Base-by-base conservation (phyloP, 2,797 vertebrate species). In the Takifugu ocellatus region DNA sequence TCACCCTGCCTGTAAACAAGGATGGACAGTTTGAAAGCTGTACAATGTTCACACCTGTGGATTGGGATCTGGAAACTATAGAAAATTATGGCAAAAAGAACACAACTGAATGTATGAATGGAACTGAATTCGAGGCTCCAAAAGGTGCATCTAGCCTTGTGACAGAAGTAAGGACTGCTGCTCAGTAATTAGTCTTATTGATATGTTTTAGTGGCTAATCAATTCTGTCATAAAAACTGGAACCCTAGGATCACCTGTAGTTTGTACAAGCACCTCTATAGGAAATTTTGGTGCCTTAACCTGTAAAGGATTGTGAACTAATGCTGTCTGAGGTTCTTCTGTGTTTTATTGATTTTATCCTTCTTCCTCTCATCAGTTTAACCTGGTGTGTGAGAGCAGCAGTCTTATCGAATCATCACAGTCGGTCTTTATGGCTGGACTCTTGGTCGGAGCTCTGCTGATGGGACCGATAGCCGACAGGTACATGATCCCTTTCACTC, bases 371-470 rank as follows among this genome's bases (percentile, higher is more conserved):
- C 26, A 0, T 53, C 33, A 96, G 94, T 96, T 96, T 72, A 72
- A 92, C 82, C 84, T 96, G 65, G 94, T 94, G 36, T 97, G 94
- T 63, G 90, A 90, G 15, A 88, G 65, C 50, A 91, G 86, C 62
- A 45, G 76, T 44, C 71, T 92, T 44, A 87, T 85, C 0, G 89
- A 93, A 61, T 88, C 89, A 1, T 91, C 93, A 0, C 94, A 95
- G 81, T 92, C 93, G 0, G 36, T 95, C 70, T 95, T 87, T 89
- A 96, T 97, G 94, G 43, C 77, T 0, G 94, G 95, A 4, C 87
- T 98, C 16, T 81, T 98, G 2, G n/a, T 90, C 1, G 95, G 95
- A 57, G 78, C 93, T 0, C 24, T 95, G n/a, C 59, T 93, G 55
- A 89, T 94, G 26, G 93, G 95, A 3, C 86, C 86, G 0, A 75